Percentiles rank a stretch among this genome's conserved stretches.
These are phyloP conservation scores for Protophormia terraenovae DNA, from an alignment of 2,888 invertebrate genomes.

Conservation along the genomic window DNA sequence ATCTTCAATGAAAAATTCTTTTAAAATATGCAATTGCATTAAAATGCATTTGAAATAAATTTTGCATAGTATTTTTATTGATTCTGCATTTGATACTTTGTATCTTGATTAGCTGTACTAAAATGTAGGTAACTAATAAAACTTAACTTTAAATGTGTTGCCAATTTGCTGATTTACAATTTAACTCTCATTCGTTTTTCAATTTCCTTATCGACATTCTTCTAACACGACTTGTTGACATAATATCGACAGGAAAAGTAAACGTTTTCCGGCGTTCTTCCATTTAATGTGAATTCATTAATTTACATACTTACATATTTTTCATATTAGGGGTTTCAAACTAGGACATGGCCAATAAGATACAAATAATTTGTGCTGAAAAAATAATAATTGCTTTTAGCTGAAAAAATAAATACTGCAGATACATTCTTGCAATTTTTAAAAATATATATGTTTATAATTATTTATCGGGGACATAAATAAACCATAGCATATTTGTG, in stretches of 20 bases:
- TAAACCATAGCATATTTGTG: no score
- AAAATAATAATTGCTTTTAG: no score
- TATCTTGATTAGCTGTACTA: not conserved
- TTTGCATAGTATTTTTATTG: not conserved
- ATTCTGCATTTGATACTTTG: conserved; percentile 5
- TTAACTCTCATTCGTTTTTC: not conserved
- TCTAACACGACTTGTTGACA: conserved; percentile 75
- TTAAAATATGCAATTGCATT: no score
- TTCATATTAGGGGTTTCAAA: not conserved
- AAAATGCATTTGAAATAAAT: no score
- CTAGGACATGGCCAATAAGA: no score
- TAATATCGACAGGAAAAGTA: conserved; percentile 78
- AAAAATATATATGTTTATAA: no score
- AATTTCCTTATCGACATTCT: conserved; percentile 44
- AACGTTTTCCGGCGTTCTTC: conserved; percentile 69
- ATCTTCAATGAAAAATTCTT: no score
- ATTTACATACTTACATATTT: not conserved
- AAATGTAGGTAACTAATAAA: not conserved
- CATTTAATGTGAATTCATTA: conserved; percentile 67
- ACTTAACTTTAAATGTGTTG: not conserved
- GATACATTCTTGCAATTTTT: no score
- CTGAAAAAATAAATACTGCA: no score
- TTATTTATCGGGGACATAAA: no score
- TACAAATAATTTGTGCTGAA: not conserved
- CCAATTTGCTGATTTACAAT: not conserved